These are phyloP conservation scores for Penelope pileata DNA, from an alignment of 2,113 vertebrate genomes.

Conservation along the genomic window DNA sequence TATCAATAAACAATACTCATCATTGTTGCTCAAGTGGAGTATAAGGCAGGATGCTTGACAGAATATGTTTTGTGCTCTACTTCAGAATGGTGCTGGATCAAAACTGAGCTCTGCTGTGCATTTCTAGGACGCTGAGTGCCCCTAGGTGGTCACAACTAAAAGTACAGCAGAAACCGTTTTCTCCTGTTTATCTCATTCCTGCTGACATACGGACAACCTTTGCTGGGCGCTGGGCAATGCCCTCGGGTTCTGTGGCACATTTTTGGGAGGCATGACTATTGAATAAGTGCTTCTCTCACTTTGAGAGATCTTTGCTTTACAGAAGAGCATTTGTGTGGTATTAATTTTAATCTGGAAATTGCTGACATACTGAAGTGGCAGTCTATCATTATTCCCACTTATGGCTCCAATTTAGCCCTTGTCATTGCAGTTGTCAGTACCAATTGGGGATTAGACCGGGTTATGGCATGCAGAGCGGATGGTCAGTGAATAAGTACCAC, in stretches of 20 bases:
- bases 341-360: slow-evolving; percentile 53
- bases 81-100: not conserved
- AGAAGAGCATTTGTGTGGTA: not conserved
- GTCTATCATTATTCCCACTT: slow-evolving; percentile 7
- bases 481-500: not conserved
- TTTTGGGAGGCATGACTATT: not conserved
- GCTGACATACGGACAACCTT: not conserved
- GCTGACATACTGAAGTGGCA: slow-evolving; percentile 29
- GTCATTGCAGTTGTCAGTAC: slow-evolving; percentile 32
- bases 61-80: not conserved
- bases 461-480: not conserved
- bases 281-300: not conserved
- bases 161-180: slow-evolving; percentile 47
- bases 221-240: not conserved
- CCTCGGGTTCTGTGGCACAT: fast-evolving
- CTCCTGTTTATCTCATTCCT: not conserved
- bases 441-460: not conserved
- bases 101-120: not conserved
- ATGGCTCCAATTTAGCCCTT: slow-evolving; percentile 21
- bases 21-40: slow-evolving; percentile 4
- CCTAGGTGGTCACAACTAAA: slow-evolving; percentile 75
- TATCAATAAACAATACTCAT: slow-evolving; percentile 19
- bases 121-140: slow-evolving; percentile 79
- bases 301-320: not conserved
- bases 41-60: not conserved